Evolutionary conservation across 2,797 vertebrate genomes (phyloP), one percentile per base, ranked within the genome.

Genomic region (Discoglossus pictus): DNA sequence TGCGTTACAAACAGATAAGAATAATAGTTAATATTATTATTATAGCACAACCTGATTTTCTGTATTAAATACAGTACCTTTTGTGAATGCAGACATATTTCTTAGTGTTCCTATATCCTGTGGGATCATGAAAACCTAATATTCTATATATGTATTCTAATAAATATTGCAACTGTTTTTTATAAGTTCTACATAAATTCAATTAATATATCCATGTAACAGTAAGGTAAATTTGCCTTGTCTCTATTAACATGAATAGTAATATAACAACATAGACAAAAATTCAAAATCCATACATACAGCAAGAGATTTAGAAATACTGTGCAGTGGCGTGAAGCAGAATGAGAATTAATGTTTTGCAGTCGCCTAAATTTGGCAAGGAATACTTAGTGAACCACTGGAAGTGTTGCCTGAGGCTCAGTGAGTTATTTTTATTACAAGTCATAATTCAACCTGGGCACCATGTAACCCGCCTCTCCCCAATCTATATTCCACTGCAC

Each of bases 371-470:
- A 52, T 51, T 44, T 52, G 65, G 55, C 53, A 31, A 31, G 24
- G 55, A 15, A 60, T 60, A 60, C 31, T 53, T 52, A 53, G 44
- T 38, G 65, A 59, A 58, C 24, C 46, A 59, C 65, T 67, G 47
- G 36, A 59, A 67, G 56, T 61, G 56, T 50, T 38, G 65, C 65
- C 65, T 61, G 17, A 60, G 55, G 65, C 65, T 61, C 55, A 60
- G 46, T 53, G 27, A 60, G 56, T 68, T 60, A 68, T 68, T 68
- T 68, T 68, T 68, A 68, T 52, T 60, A 36, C 65, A 61, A 52
- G 47, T 52, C 55, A 68, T 68, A 68, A 60, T 68, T 61, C 56
- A 68, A 61, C 7, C 65, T 21, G 38, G 47, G 38, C 56, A 61
- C 18, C 46, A 34, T 35, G 11, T 16, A 39, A 3, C n/a, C 47